Base-by-base conservation (phyloP, 2,888 invertebrate species). In the Sialis fuliginosa region DNA sequence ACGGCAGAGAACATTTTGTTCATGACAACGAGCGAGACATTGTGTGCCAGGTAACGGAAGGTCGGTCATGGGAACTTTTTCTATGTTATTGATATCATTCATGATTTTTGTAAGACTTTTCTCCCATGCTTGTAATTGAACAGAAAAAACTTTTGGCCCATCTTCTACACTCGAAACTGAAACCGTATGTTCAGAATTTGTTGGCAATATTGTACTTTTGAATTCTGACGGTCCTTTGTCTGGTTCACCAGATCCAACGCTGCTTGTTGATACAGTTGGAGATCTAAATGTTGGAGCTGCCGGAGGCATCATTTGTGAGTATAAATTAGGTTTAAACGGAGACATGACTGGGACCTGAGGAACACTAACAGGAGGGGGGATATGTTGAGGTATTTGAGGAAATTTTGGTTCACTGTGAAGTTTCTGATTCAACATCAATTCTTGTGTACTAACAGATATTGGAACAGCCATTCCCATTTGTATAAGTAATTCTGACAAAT, bases 111-210 rank as follows among this genome's bases (percentile, higher is more conserved):
- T 72, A 9, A 87, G 61, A 52, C 70, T 70, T 9, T 70, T 68
- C 51, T 73, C 74, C 53, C 74, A 73, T 42, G 70, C 68, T 54
- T 74, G 71, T 31, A 86, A 61, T 56, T 87, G 86, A 6, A 86
- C 75, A 32, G 81, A 81, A 65, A 88, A 88, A 47, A 79, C 66
- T 51, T 77, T 75, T 5, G 86, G 86, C 0, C 87, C 87, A 57
- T 88, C 85, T 55, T 84, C 82, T 12, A 86, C 79, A 61, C 72
- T 81, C 13, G 85, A 84, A 2, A 87, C 75, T 58, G 73, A 77
- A 0, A 84, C 81, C 54, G 76, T 71, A 55, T 85, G 79, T 51
- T 71, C 70, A 0, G 72, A 70, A 45, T 71, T 71, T 2, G 72
- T 62, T 30, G 69, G 69, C 33, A 78, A 54, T 10, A 71, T 62